A percentile compares a stretch with the other conserved stretches of the same genome.
Evolutionary conservation across 2,888 invertebrate genomes (phyloP).

Genomic region (Tenthredo notha): DNA sequence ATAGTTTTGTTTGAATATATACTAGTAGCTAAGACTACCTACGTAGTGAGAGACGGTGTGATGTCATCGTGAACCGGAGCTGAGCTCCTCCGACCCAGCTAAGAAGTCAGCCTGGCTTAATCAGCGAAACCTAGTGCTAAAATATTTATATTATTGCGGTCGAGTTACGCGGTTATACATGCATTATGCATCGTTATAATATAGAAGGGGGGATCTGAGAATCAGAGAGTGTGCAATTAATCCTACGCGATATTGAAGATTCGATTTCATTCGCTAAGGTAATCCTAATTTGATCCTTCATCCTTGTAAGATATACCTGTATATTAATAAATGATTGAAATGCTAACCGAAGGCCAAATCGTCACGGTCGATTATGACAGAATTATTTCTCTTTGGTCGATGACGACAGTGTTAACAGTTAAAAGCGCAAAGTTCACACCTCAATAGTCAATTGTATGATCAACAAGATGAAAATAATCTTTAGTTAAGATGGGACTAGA

Average conservation of each 20-base stretch:
- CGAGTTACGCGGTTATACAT: conserved; percentile 20
- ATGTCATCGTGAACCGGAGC: conserved; percentile 67
- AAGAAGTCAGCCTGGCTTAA: conserved; percentile 34
- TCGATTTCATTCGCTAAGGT: background rate
- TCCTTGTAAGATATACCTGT: background rate
- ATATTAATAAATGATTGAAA: background rate
- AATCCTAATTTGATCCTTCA: background rate
- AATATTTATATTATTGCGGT: conserved; percentile 35
- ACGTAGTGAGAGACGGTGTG: conserved; percentile 56
- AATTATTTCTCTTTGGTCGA: conserved; percentile 32
- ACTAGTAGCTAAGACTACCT: conserved; percentile 41
- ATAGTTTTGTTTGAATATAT: background rate
- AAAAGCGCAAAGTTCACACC: conserved; percentile 27
- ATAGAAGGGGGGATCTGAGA: background rate
- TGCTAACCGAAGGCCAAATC: conserved; percentile 1
- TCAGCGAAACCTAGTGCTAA: conserved; percentile 40
- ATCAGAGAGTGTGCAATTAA: background rate
- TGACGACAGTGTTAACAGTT: conserved; percentile 42
- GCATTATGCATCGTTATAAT: conserved; percentile 25
- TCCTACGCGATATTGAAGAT: background rate
- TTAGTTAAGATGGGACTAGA: background rate
- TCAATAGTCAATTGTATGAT: conserved; percentile 28
- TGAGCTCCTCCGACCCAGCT: conserved; percentile 10
- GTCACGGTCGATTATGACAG: conserved; percentile 17
- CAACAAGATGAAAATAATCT: conserved; percentile 26